These are phyloP conservation scores for Hydraecia micacea DNA, from an alignment of 2,888 invertebrate species.

Conservation along the genomic window DNA sequence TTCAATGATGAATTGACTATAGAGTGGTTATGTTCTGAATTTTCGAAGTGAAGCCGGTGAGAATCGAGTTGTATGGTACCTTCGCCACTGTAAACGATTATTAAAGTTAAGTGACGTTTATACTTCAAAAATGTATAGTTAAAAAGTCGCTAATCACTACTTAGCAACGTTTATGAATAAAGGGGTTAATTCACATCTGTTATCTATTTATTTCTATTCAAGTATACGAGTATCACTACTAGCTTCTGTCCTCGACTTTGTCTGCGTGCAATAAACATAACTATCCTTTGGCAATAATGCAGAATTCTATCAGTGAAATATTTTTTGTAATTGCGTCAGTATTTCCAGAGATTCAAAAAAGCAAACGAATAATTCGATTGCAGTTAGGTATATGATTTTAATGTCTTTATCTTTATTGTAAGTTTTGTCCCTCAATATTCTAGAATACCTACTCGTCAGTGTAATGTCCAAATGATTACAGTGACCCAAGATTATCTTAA, in stretches of 20 bases:
- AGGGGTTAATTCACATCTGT: too few species aligned
- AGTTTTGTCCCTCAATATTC: neutral
- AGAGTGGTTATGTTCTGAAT: too few species aligned
- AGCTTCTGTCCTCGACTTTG: neutral
- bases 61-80: too few species aligned
- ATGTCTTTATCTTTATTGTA: neutral
- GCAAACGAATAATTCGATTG: neutral
- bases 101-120: too few species aligned
- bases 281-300: neutral
- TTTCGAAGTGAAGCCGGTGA: too few species aligned
- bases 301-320: neutral
- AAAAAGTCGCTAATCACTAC: too few species aligned
- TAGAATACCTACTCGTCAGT: neutral
- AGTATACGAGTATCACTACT: neutral
- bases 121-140: too few species aligned
- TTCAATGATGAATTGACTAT: too few species aligned
- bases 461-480: constrained; percentile 15
- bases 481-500: constrained; percentile 33
- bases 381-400: neutral
- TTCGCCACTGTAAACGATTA: too few species aligned
- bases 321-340: neutral
- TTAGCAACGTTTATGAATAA: too few species aligned
- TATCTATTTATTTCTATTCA: neutral
- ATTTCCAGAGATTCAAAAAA: neutral
- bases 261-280: neutral